Percentiles rank a stretch among this genome's conserved stretches.
phyloP scores from a whole-genome alignment of 2,888 invertebrate genomes.

The Caradrina clavipalpis region DNA sequence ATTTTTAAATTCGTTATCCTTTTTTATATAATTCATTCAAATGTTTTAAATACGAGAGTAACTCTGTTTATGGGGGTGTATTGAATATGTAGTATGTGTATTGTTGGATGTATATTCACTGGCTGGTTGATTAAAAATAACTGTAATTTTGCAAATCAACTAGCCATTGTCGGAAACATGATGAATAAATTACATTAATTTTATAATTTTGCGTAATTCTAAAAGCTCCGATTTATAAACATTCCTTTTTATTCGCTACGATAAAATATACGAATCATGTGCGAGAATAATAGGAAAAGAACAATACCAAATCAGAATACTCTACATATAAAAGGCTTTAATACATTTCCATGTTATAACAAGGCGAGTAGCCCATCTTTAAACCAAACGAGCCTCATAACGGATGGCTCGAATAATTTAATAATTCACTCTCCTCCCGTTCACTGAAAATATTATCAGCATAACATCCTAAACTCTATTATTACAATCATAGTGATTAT shows the following conservation, averaged over 20 bases:
- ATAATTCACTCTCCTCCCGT: slow-evolving; percentile 75
- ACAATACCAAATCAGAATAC: slow-evolving; percentile 27
- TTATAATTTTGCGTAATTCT: not conserved
- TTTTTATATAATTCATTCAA: no score
- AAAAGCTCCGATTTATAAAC: not conserved
- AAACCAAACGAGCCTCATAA: slow-evolving; percentile 71
- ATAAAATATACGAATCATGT: slow-evolving; percentile 20
- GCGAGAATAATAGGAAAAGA: slow-evolving; percentile 29
- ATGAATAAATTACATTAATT: no score
- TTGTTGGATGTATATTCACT: no score
- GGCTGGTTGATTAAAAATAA: no score
- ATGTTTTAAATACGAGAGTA: no score
- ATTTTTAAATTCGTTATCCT: no score
- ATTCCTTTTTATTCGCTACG: not conserved
- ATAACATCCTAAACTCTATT: slow-evolving; percentile 71
- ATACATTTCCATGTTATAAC: slow-evolving; percentile 38
- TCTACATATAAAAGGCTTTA: slow-evolving; percentile 24
- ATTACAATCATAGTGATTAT: slow-evolving; percentile 67
- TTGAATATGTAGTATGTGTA: no score
- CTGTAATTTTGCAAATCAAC: no score
- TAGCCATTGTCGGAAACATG: no score
- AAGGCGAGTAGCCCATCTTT: slow-evolving; percentile 51
- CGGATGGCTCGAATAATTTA: slow-evolving; percentile 81
- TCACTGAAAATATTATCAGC: slow-evolving; percentile 69
- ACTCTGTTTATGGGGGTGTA: no score